Evolutionary conservation across 1,140 invertebrate genomes (phyloP), one percentile per base, ranked within the genome.

Genomic region (Physella acuta): DNA sequence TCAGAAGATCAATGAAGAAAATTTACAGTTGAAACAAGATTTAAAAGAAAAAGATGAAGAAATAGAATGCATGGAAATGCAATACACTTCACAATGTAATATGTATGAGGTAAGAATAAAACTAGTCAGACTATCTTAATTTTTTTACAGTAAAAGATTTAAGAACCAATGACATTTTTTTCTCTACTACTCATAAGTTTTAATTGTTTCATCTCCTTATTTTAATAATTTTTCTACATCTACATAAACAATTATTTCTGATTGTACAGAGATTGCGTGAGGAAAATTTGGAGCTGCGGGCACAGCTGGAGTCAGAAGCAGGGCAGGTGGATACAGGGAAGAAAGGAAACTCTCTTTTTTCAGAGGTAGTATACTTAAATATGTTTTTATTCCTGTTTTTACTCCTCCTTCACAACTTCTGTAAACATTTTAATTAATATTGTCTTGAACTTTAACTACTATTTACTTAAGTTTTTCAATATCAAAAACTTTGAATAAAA

Each of bases 321-420:
- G 51, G 14, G 28, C 53, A 56, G 1, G 53, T 67, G 5, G 64
- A 56, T 36, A 56, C 52, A 8, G 24, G n/a, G 8, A 67, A 49
- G 64, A 67, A 67, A 56, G 64, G 64, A 28, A 67, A 67, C 33
- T 67, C 64, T 56, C 39, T 67, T 24, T 67, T 67, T 39, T 28
- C 64, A 14, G 64, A 67, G 64, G 64, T 67, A 17, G 53, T 24
- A 24, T 30, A 28, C 30, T n/a, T 36, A 30, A 5, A n/a, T n/a
- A n/a, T n/a, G n/a, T n/a, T n/a, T n/a, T n/a, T n/a, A n/a, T n/a
- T n/a, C n/a, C n/a, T n/a, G n/a, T n/a, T n/a, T n/a, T n/a, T n/a
- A n/a, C n/a, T n/a, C n/a, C n/a, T n/a, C n/a, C n/a, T n/a, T n/a
- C n/a, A n/a, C n/a, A n/a, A n/a, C n/a, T n/a, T n/a, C n/a, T n/a